A percentile compares a stretch with the other conserved stretches of the same genome.
Conservation (phyloP, 2,888 invertebrate genomes). For the Habrosyne pyritoides region DNA sequence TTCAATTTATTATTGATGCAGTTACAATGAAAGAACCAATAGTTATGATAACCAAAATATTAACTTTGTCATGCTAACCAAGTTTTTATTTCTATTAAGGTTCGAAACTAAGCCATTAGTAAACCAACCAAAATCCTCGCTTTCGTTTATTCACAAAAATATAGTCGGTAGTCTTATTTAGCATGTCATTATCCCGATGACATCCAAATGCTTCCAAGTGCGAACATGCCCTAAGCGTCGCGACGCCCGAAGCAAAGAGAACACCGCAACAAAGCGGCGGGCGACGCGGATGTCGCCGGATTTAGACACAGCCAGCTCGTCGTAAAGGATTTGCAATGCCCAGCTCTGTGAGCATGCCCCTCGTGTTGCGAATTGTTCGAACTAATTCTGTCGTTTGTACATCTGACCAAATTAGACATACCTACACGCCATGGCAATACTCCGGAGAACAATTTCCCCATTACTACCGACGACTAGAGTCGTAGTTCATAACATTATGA, state of each 20-base stretch:
- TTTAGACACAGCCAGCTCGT: constrained; percentile 55
- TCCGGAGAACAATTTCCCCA: not conserved
- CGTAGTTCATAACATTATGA: not conserved
- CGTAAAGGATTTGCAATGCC: constrained; percentile 46
- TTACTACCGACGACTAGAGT: not conserved
- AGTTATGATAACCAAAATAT: too few species aligned
- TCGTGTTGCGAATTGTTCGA: constrained; percentile 59
- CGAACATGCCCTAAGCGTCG: constrained; percentile 27
- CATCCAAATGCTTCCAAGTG: constrained; percentile 30
- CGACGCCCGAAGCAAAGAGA: constrained; percentile 53
- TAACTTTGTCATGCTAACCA: too few species aligned
- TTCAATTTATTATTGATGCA: too few species aligned
- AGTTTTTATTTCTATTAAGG: not conserved
- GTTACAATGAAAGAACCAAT: too few species aligned
- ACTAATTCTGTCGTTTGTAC: constrained; percentile 56
- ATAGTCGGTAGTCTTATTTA: constrained; percentile 5
- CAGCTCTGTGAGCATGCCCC: constrained; percentile 39
- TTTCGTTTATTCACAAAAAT: not conserved
- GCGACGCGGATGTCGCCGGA: constrained; percentile 69
- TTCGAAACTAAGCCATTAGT: not conserved
- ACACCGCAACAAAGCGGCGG: constrained; percentile 32
- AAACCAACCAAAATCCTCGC: not conserved
- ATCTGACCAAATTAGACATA: constrained; percentile 39
- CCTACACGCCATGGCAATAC: constrained; percentile 17
- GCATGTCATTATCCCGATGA: constrained; percentile 13